phyloP scores from a whole-genome alignment of 2,888 invertebrate species.

The Drosophila robusta region DNA sequence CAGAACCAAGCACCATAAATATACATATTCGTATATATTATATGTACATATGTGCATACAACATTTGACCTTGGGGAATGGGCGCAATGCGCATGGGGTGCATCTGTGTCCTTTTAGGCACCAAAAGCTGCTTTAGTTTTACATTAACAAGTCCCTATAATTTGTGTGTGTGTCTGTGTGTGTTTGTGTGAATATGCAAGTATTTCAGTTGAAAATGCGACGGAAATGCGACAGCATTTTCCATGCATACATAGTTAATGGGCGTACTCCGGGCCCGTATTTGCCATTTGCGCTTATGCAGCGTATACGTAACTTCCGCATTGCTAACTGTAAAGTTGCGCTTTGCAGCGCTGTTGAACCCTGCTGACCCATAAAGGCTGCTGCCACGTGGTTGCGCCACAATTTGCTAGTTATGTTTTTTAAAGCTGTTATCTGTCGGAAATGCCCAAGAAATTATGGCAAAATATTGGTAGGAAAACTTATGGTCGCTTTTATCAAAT shows the following conservation, averaged over 20 bases:
- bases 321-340: slow-evolving; percentile 41
- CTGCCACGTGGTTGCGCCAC: not conserved
- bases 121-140: slow-evolving; percentile 13
- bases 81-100: slow-evolving; percentile 21
- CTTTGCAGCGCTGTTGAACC: slow-evolving; percentile 39
- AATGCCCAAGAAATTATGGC: not conserved
- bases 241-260: slow-evolving; percentile 61
- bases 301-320: slow-evolving; percentile 65
- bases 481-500: not conserved
- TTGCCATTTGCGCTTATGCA: slow-evolving; percentile 40
- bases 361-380: slow-evolving; percentile 65
- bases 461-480: too few relatives aligned
- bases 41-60: not conserved
- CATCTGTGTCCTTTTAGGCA: slow-evolving; percentile 7
- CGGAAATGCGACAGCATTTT: slow-evolving; percentile 54
- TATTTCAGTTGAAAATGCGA: slow-evolving; percentile 33
- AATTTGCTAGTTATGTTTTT: not conserved
- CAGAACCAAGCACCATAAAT: slow-evolving; percentile 16
- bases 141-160: slow-evolving; percentile 39
- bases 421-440: not conserved
- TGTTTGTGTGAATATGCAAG: slow-evolving; percentile 1
- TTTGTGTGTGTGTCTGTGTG: slow-evolving; percentile 12
- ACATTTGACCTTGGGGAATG: slow-evolving; percentile 61
- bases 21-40: slow-evolving; percentile 10
- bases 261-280: slow-evolving; percentile 35